phyloP scores from a whole-genome alignment of 2,888 invertebrate species.

The Drosophila diplacantha region DNA sequence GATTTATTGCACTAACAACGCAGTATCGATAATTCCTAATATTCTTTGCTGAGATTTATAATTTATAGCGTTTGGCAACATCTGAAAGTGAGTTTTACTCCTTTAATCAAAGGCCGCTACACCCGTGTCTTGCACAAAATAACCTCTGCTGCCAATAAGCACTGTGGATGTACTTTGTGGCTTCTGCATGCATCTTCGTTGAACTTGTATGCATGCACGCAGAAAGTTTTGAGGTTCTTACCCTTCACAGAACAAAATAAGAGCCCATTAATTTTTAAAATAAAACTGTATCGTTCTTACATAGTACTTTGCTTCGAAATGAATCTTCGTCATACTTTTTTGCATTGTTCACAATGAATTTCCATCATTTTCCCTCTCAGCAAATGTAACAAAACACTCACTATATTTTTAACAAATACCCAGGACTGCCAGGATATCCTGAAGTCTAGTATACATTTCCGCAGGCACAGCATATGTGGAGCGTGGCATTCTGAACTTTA shows the following conservation, averaged over 20 bases:
- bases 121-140: too few relatives aligned
- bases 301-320: background rate
- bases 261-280: background rate
- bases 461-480: conserved; percentile 14
- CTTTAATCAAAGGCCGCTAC: background rate
- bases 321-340: background rate
- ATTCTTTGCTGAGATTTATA: background rate
- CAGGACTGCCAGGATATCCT: background rate
- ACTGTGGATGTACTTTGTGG: background rate
- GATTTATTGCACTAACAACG: background rate
- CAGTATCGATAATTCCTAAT: background rate
- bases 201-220: too few relatives aligned
- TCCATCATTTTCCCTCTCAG: background rate
- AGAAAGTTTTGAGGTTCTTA: background rate
- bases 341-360: background rate
- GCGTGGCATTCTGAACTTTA: conserved; percentile 16
- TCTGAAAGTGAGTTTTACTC: background rate
- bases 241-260: background rate
- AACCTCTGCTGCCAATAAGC: background rate
- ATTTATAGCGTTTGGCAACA: background rate
- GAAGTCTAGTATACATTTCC: background rate
- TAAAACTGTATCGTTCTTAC: background rate
- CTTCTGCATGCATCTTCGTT: background rate
- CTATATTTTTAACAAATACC: too few relatives aligned
- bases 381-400: background rate